Evolutionary conservation across 2,797 vertebrate genomes (phyloP).

Genomic region (Pipistrellus pipistrellus): DNA sequence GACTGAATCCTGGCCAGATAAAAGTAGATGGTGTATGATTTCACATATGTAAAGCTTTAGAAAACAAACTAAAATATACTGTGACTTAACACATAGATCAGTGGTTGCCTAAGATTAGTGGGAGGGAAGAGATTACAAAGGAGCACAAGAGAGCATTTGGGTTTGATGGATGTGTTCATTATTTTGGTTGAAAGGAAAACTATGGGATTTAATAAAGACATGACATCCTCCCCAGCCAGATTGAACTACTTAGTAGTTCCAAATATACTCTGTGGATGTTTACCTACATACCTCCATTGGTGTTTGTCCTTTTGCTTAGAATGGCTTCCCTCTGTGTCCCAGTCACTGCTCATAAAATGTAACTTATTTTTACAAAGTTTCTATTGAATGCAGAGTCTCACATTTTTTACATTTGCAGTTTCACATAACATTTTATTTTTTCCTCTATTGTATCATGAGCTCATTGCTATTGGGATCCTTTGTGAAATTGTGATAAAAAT

Average conservation of each 20-base stretch:
- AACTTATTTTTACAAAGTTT: background rate
- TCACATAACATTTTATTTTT: background rate
- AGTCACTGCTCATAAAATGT: background rate
- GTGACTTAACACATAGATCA: background rate
- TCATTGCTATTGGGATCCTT: background rate
- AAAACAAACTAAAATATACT: background rate
- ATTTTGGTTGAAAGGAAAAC: background rate
- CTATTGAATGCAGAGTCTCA: background rate
- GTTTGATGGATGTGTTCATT: background rate
- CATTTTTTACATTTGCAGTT: constrained; percentile 36
- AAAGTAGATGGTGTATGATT: background rate
- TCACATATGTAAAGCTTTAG: background rate
- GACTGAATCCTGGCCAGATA: background rate
- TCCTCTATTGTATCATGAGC: background rate
- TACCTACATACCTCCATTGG: background rate
- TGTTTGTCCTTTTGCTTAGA: background rate
- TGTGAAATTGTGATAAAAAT: background rate
- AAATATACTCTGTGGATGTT: background rate
- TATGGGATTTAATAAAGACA: background rate
- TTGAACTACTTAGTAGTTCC: background rate
- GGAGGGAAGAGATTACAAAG: background rate
- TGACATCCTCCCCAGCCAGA: background rate
- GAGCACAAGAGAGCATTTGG: background rate
- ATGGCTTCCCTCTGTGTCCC: background rate
- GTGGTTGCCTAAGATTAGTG: background rate